Percentiles rank a stretch among this genome's conserved stretches.
Evolutionary conservation across 2,797 vertebrate species (phyloP).

Genomic region (Pangasius sanitwongsei): DNA sequence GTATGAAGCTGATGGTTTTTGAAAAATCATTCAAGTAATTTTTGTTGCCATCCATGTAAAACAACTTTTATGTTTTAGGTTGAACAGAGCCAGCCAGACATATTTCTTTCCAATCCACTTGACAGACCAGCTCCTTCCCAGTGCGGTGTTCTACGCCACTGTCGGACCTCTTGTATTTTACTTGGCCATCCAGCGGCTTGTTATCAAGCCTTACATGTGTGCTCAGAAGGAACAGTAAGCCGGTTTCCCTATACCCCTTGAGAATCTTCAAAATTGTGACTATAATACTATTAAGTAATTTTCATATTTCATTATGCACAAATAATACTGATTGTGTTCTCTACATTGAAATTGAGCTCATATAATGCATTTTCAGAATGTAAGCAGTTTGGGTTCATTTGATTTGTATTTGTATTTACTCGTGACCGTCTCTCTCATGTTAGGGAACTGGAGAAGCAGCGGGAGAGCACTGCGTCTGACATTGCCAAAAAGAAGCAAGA

Average conservation of each 20-base stretch:
- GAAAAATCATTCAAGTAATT: not conserved
- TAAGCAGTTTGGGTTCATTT: not conserved
- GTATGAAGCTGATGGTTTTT: constrained; percentile 72
- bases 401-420: constrained; percentile 30
- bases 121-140: constrained; percentile 96
- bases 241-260: not conserved
- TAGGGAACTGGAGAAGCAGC: constrained; percentile 94
- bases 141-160: constrained; percentile 96
- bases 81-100: constrained; percentile 97
- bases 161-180: constrained; percentile 92
- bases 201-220: constrained; percentile 92
- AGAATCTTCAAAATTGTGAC: not conserved
- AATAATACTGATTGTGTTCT: not conserved
- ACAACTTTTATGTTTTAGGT: constrained; percentile 68
- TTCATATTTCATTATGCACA: not conserved
- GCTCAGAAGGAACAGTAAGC: constrained; percentile 93
- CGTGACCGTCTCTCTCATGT: constrained; percentile 47
- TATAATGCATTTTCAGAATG: not conserved
- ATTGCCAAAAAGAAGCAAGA: constrained; percentile 93
- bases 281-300: not conserved
- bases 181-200: constrained; percentile 89
- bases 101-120: constrained; percentile 97
- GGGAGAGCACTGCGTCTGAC: constrained; percentile 86
- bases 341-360: not conserved
- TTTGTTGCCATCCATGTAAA: not conserved